A percentile compares a stretch with the other conserved stretches of the same genome.
Evolutionary conservation across 2,113 vertebrate species (phyloP).

Genomic region (Eolophus roseicapilla): DNA sequence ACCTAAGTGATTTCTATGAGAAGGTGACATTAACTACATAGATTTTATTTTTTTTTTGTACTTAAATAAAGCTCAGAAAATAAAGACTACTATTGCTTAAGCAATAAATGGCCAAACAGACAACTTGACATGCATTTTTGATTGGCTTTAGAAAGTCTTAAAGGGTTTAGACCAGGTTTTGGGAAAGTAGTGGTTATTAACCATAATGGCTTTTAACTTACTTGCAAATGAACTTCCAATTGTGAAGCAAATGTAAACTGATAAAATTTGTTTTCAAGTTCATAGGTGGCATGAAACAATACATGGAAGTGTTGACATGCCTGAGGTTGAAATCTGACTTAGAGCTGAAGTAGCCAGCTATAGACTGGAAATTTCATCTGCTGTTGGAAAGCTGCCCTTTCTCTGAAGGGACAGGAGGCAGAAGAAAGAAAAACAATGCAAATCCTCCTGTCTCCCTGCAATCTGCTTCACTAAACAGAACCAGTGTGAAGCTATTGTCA

Average conservation of each 20-base stretch:
- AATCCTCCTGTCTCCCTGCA: neutral
- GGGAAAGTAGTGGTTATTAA: neutral
- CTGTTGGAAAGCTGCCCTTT: neutral
- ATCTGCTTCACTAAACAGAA: neutral
- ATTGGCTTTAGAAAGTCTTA: neutral
- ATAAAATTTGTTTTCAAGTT: neutral
- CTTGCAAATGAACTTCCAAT: conserved; percentile 18
- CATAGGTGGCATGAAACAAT: neutral
- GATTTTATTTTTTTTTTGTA: neutral
- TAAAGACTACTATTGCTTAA: neutral
- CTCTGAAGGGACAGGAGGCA: neutral
- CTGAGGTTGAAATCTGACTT: neutral
- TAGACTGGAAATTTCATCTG: neutral
- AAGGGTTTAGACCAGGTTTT: neutral
- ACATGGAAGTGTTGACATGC: neutral
- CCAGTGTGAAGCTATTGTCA: neutral
- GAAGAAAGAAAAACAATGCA: neutral
- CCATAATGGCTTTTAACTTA: neutral
- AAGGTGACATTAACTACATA: neutral
- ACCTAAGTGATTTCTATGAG: neutral
- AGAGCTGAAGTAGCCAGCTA: neutral
- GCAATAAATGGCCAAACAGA: neutral
- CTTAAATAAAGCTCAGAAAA: neutral
- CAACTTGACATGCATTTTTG: neutral
- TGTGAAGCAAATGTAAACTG: conserved; percentile 47